Evolutionary conservation across 2,797 vertebrate genomes (phyloP).

Genomic region (Esox masquinongy): DNA sequence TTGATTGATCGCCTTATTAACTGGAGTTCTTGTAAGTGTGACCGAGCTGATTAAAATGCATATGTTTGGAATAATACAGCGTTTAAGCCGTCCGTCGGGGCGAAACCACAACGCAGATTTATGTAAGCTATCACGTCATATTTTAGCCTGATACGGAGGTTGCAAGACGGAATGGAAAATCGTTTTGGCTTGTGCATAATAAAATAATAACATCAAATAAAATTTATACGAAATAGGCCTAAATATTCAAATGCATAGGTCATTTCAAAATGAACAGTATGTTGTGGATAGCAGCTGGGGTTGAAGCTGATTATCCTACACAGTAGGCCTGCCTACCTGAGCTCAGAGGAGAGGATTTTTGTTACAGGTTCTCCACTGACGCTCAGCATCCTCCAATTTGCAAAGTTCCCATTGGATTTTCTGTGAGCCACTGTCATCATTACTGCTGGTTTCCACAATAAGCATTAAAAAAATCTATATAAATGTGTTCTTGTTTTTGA

Average conservation of each 20-base stretch:
- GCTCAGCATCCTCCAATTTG: no score
- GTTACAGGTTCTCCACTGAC: no score
- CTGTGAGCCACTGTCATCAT: no score
- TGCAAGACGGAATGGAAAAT: slow-evolving; percentile 50
- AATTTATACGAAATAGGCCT: slow-evolving; percentile 37
- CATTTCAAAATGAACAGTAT: slow-evolving; percentile 27
- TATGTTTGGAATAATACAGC: slow-evolving; percentile 99
- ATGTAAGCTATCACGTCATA: slow-evolving; percentile 73
- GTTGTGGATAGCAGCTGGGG: slow-evolving; percentile 40
- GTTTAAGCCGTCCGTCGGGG: slow-evolving; percentile 86
- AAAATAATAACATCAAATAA: slow-evolving; percentile 50
- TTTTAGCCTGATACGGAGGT: slow-evolving; percentile 59
- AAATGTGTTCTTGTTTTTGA: no score
- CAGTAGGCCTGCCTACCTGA: slow-evolving; percentile 21
- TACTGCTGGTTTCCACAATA: no score
- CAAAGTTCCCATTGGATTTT: no score
- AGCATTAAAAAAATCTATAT: no score
- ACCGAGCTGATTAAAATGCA: slow-evolving; percentile 98
- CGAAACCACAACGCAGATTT: slow-evolving; percentile 72
- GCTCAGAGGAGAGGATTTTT: no score
- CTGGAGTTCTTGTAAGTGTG: slow-evolving; percentile 99
- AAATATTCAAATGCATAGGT: slow-evolving; percentile 37
- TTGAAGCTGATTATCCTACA: slow-evolving; percentile 44
- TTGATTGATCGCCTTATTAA: slow-evolving; percentile 99
- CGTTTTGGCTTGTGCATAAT: slow-evolving; percentile 48